Conservation (phyloP, 1,140 invertebrate species). For the Aphis craccivora region DNA sequence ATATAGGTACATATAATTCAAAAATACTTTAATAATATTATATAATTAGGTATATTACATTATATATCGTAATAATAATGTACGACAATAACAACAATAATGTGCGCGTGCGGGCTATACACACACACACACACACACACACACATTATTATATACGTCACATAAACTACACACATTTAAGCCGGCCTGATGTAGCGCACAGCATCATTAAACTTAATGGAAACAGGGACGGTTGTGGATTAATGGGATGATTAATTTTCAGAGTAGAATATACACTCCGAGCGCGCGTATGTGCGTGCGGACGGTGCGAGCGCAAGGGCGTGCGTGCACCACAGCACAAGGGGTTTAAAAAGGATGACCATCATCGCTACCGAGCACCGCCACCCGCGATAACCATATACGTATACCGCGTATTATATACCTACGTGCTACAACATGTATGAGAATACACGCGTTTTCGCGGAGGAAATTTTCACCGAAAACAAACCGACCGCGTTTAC, state of each 20-base stretch:
- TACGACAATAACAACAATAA: background rate
- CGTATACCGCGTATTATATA: background rate
- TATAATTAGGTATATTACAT: background rate
- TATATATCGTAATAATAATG: background rate
- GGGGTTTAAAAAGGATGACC: conserved; percentile 52
- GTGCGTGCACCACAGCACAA: background rate
- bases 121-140: background rate
- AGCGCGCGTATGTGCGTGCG: background rate
- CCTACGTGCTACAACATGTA: background rate
- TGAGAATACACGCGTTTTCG: background rate
- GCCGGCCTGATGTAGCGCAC: conserved; percentile 31
- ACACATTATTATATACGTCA: conserved; percentile 17
- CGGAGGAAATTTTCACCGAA: background rate
- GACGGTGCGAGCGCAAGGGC: background rate
- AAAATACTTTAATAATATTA: background rate
- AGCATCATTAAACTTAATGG: conserved; percentile 57
- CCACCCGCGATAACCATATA: background rate
- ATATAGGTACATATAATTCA: background rate
- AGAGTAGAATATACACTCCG: background rate
- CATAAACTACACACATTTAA: conserved; percentile 38
- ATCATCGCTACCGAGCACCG: background rate
- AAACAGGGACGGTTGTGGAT: conserved; percentile 51
- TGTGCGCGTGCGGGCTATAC: background rate
- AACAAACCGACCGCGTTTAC: background rate
- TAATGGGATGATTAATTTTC: conserved; percentile 58